These are phyloP conservation scores for Nautilus pompilius DNA, from an alignment of 1,140 invertebrate genomes.

Conservation along the genomic window DNA sequence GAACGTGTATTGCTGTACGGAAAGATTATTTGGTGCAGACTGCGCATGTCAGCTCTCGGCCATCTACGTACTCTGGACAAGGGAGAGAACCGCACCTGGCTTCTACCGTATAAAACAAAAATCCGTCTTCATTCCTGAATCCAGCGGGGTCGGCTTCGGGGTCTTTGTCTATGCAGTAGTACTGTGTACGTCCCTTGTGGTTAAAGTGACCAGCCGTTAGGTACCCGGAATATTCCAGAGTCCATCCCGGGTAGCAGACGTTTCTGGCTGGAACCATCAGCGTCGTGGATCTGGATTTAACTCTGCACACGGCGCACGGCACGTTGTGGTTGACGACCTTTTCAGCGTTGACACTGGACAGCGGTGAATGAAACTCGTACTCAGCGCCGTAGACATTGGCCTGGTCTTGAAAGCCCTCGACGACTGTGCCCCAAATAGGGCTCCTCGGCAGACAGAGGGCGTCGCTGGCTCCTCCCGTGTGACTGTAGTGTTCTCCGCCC, in stretches of 20 bases:
- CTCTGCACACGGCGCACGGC: constrained; percentile 17
- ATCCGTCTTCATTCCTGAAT: constrained; percentile 4
- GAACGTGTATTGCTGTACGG: too few relatives aligned
- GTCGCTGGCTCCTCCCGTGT: too few relatives aligned
- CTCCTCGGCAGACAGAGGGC: too few relatives aligned
- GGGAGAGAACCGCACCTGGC: constrained; percentile 12
- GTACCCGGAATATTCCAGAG: constrained; percentile 20
- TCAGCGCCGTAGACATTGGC: too few relatives aligned
- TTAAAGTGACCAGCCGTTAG: constrained; percentile 13
- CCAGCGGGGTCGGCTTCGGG: constrained; percentile 6
- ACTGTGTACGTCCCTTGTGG: constrained; percentile 5
- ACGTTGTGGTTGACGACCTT: too few relatives aligned
- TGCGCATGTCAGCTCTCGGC: constrained; percentile 1
- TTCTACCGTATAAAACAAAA: constrained; percentile 12
- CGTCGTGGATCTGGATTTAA: constrained; percentile 1
- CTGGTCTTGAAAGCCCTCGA: too few relatives aligned
- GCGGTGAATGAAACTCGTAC: too few relatives aligned
- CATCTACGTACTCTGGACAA: constrained; percentile 12
- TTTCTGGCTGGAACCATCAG: constrained; percentile 28
- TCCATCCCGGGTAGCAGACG: constrained; percentile 23
- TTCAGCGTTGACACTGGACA: too few relatives aligned
- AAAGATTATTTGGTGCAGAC: constrained; percentile 12
- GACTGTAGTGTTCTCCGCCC: too few relatives aligned
- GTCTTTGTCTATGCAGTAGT: constrained; percentile 16
- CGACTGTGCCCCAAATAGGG: too few relatives aligned